Conservation (phyloP, 2,888 invertebrate species). For the Monoplex corrugatus region DNA sequence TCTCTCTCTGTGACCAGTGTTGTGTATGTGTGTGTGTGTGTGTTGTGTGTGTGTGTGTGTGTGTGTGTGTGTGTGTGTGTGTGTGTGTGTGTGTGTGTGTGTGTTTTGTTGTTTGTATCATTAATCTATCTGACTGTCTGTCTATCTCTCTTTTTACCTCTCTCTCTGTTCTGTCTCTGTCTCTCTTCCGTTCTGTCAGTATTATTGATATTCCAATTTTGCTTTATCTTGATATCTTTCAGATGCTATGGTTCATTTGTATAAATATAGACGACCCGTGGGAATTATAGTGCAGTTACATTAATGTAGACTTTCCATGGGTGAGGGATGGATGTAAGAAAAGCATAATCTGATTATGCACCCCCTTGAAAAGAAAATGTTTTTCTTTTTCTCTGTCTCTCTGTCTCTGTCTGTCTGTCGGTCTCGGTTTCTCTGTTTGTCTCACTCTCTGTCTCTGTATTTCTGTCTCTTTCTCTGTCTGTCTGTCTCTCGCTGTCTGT, state of each 20-base stretch:
- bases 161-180: not conserved
- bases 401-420: not conserved
- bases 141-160: not conserved
- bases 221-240: too few relatives aligned
- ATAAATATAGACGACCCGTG: too few relatives aligned
- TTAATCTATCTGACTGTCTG: not conserved
- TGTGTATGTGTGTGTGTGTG: conserved; percentile 1
- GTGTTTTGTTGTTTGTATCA: too few relatives aligned
- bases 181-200: not conserved
- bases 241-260: too few relatives aligned
- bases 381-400: not conserved
- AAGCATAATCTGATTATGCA: too few relatives aligned
- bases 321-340: too few relatives aligned
- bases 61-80: not conserved
- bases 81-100: not conserved
- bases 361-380: too few relatives aligned
- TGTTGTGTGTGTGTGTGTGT: not conserved
- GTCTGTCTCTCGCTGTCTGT: not conserved
- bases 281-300: too few relatives aligned
- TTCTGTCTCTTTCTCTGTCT: not conserved
- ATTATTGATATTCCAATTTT: too few relatives aligned
- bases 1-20: too few relatives aligned
- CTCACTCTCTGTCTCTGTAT: not conserved
- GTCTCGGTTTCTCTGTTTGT: not conserved
- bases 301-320: too few relatives aligned